Conservation (phyloP, 2,888 invertebrate species). For the Rhodophaea formosa region DNA sequence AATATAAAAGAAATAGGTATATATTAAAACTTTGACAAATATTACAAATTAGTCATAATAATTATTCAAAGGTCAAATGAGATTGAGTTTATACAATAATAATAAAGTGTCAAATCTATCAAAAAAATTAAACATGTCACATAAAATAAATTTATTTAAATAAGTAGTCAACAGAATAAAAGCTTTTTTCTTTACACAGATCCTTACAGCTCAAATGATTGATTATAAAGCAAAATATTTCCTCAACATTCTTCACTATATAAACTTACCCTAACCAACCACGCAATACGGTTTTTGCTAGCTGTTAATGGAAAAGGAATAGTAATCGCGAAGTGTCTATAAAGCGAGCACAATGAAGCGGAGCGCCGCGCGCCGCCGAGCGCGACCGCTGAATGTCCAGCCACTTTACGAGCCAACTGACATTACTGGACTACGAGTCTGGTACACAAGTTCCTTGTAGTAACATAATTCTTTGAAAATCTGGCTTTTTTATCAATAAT, state of each 20-base stretch:
- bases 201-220: too few species aligned
- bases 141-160: too few species aligned
- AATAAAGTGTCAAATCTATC: too few species aligned
- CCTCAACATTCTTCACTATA: neutral
- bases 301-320: conserved; percentile 37
- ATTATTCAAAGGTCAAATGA: too few species aligned
- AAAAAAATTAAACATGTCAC: too few species aligned
- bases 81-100: too few species aligned
- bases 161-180: too few species aligned
- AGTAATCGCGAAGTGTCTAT: conserved; percentile 43
- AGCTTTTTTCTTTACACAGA: too few species aligned
- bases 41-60: too few species aligned
- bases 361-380: conserved; percentile 62
- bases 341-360: conserved; percentile 65
- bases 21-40: too few species aligned
- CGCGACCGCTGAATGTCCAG: conserved; percentile 57
- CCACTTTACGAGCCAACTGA: conserved; percentile 30
- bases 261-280: neutral
- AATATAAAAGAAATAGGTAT: too few species aligned
- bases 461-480: neutral
- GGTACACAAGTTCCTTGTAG: neutral
- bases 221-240: neutral
- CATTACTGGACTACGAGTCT: conserved; percentile 2
- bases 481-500: too few species aligned
- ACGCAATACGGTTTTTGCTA: conserved; percentile 33